These are phyloP conservation scores for Sorex maritimensis DNA, from an alignment of 2,797 vertebrate genomes.

Conservation along the genomic window DNA sequence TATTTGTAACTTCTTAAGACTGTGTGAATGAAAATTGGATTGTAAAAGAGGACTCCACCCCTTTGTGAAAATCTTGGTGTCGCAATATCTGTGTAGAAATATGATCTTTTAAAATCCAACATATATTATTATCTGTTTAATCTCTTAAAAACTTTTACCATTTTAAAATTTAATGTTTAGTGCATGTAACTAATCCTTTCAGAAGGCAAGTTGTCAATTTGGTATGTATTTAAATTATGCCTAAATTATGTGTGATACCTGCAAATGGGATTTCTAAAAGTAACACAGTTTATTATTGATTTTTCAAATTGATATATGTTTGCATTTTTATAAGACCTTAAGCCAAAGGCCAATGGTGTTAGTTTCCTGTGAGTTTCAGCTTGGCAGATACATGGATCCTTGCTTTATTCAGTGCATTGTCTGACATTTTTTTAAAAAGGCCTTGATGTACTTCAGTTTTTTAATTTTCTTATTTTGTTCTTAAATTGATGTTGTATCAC, in stretches of 20 bases:
- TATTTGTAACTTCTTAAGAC: conserved; percentile 63
- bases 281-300: conserved; percentile 26
- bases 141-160: conserved; percentile 66
- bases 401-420: conserved; percentile 70
- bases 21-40: conserved; percentile 67
- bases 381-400: conserved; percentile 52
- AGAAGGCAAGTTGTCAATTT: conserved; percentile 53
- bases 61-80: conserved; percentile 69
- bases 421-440: conserved; percentile 41
- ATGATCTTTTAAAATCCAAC: conserved; percentile 69
- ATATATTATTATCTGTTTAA: conserved; percentile 68
- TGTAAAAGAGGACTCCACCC: conserved; percentile 63
- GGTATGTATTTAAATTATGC: conserved; percentile 2
- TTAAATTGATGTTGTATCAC: conserved; percentile 63
- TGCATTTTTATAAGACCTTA: conserved; percentile 52
- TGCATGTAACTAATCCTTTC: conserved; percentile 24
- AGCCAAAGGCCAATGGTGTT: not conserved
- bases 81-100: conserved; percentile 75
- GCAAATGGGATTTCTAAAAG: conserved; percentile 68
- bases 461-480: conserved; percentile 65
- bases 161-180: conserved; percentile 62
- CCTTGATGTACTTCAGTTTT: conserved; percentile 68
- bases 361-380: conserved; percentile 17
- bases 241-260: conserved; percentile 53
- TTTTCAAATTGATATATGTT: conserved; percentile 52